Conservation (phyloP, 2,888 invertebrate species). For the Panzeria rudis region DNA sequence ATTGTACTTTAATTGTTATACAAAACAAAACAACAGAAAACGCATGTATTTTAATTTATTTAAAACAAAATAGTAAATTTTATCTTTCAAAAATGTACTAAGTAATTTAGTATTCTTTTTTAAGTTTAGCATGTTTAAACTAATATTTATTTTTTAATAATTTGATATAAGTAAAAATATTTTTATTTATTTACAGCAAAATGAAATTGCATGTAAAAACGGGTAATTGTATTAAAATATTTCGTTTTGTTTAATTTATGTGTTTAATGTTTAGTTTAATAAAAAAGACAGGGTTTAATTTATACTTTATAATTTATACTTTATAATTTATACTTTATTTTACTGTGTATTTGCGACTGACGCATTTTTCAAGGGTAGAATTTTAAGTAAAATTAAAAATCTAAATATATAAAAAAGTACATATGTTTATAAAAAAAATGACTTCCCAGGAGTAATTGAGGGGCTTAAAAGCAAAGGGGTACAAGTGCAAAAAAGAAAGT, state of each 20-base stretch:
- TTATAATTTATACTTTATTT: neutral
- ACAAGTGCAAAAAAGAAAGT: no score
- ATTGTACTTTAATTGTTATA: slow-evolving; percentile 43
- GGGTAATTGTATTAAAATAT: slow-evolving; percentile 33
- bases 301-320: no score
- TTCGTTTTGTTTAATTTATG: slow-evolving; percentile 9
- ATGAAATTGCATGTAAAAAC: slow-evolving; percentile 35
- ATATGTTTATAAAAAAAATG: no score
- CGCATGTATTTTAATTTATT: slow-evolving; percentile 50
- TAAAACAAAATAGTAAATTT: slow-evolving; percentile 5
- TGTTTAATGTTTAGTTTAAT: slow-evolving; percentile 14
- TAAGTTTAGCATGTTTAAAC: slow-evolving; percentile 24
- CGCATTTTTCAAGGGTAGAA: neutral
- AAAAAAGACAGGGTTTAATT: neutral
- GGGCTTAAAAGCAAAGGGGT: no score
- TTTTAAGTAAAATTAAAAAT: neutral
- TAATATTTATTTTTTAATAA: slow-evolving; percentile 4
- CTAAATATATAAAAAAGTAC: no score
- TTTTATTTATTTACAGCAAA: slow-evolving; percentile 11
- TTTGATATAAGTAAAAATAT: neutral
- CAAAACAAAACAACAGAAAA: slow-evolving; percentile 3
- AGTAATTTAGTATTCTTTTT: slow-evolving; percentile 2
- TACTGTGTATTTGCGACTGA: neutral
- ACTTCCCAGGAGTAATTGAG: no score
- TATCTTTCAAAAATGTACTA: neutral